A percentile compares a stretch with the other conserved stretches of the same genome.
phyloP scores from a whole-genome alignment of 2,888 invertebrate genomes.

The Cancer borealis region DNA sequence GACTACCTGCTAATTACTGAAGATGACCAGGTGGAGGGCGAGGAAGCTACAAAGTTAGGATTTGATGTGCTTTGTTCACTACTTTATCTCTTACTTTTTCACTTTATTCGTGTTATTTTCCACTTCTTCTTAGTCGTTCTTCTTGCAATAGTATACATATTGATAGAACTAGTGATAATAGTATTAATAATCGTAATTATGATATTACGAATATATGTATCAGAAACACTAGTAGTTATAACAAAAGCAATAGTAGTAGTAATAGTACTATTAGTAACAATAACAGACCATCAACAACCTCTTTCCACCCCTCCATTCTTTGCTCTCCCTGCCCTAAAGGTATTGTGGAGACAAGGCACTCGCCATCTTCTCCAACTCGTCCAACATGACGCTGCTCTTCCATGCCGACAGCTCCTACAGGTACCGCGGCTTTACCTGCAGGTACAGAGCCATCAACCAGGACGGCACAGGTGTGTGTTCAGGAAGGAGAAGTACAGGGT shows the following conservation, averaged over 20 bases:
- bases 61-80: not conserved
- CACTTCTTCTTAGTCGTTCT: not conserved
- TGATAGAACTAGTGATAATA: no score
- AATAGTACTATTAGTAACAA: not conserved
- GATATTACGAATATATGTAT: no score
- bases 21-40: not conserved
- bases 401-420: slow-evolving; percentile 12
- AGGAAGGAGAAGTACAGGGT: not conserved
- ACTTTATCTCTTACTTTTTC: not conserved
- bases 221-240: not conserved
- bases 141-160: not conserved
- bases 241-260: no score
- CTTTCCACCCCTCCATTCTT: not conserved
- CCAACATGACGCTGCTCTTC: slow-evolving; percentile 57
- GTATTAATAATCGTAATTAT: no score
- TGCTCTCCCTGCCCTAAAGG: not conserved
- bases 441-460: slow-evolving; percentile 46
- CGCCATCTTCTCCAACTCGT: not conserved
- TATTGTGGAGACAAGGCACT: slow-evolving; percentile 57
- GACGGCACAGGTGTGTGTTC: slow-evolving; percentile 53
- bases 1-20: slow-evolving; percentile 44
- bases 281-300: not conserved
- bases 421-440: slow-evolving; percentile 59
- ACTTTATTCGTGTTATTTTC: not conserved
- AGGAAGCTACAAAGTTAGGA: slow-evolving; percentile 18